Base-by-base conservation (phyloP, 2,797 vertebrate species). In the Alca torda region DNA sequence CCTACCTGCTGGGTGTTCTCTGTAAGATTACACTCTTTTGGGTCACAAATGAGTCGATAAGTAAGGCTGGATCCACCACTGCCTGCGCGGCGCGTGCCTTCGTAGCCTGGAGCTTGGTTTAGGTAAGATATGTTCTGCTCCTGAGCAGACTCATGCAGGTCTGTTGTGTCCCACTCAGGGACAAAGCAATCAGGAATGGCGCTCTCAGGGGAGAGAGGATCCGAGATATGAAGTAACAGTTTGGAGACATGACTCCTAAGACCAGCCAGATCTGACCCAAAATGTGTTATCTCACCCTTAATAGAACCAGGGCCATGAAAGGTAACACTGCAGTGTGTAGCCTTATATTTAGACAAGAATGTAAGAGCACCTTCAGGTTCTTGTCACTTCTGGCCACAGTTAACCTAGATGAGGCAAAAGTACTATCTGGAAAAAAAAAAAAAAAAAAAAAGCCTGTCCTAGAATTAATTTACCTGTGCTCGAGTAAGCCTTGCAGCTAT, bases 81-180 rank as follows among this genome's bases (percentile, higher is more conserved):
- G 1, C 14, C 16, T 13, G 7, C 2, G 0, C 28, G 37, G 13
- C 3, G 1, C 15, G 1, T 2, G 12, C 6, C 6, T 50, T 73
- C 35, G 4, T 6, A 74, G 21, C 26, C 39, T 21, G 46, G 26
- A 75, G 12, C 28, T 57, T 88, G 41, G 37, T 14, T 57, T 26
- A n/a, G 33, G 30, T n/a, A 28, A 57, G 9, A 53, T 0, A 10
- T 5, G 8, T 45, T 25, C 28, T 64, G 28, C 5, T 64, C 10
- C 63, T 13, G 3, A 51, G 54, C 16, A 80, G 31, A 37, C 25
- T 24, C 12, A 0, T 23, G 39, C 39, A 24, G 16, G 39, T 16
- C 54, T 48, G 8, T 20, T 50, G 13, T 59, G 45, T n/a, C 19
- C 21, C 48, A 17, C n/a, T 72, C 48, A 48, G 28, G 13, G 39